Evolutionary conservation across 2,113 vertebrate genomes (phyloP).

Genomic region (Entomyzon cyanotis): DNA sequence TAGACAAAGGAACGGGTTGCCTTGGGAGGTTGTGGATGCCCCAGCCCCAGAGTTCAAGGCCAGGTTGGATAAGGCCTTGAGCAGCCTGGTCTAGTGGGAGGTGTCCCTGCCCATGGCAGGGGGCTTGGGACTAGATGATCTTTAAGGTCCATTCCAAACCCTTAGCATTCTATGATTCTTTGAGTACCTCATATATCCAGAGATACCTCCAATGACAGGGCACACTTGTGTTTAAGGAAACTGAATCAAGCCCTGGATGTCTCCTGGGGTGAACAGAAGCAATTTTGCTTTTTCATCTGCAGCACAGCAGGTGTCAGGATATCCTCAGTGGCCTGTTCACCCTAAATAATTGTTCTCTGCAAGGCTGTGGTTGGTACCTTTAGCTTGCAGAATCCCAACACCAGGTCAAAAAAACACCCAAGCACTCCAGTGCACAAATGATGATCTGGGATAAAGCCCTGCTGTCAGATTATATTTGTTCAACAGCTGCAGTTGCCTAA

Average conservation of each 20-base stretch:
- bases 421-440: not conserved
- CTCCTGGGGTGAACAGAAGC: not conserved
- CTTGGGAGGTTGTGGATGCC: not conserved
- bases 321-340: not conserved
- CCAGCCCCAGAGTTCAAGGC: not conserved
- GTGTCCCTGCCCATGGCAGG: not conserved
- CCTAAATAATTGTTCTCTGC: not conserved
- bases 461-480: slow-evolving; percentile 10
- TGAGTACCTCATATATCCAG: not conserved
- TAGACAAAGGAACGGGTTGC: not conserved
- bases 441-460: not conserved
- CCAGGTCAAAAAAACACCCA: not conserved
- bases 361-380: not conserved
- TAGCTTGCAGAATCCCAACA: not conserved
- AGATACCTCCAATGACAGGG: not conserved
- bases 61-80: not conserved
- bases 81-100: not conserved
- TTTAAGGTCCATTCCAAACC: not conserved
- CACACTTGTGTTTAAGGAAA: not conserved
- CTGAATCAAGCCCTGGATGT: not conserved
- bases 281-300: not conserved
- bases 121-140: not conserved
- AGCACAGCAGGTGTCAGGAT: not conserved
- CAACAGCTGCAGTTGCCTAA: not conserved
- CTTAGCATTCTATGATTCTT: not conserved